Evolutionary conservation across 2,797 vertebrate genomes (phyloP).

Genomic region (Brachyalestes nurse): DNA sequence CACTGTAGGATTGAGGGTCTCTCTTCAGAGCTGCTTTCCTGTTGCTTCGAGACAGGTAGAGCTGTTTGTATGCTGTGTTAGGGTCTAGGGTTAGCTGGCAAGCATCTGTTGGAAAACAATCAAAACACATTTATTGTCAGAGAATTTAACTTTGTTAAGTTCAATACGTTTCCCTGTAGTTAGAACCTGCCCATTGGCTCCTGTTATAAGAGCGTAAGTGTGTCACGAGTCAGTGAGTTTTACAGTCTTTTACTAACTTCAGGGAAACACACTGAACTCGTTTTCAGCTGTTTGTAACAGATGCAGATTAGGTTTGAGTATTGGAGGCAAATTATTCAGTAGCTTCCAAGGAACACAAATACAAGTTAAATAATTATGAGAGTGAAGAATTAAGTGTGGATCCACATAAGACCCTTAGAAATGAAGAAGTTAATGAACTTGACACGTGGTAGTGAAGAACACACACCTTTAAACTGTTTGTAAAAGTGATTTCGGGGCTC

Average conservation of each 20-base stretch:
- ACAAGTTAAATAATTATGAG: neutral
- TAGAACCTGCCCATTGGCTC: neutral
- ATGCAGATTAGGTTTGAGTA: neutral
- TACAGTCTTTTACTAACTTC: neutral
- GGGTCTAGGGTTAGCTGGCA: conserved; percentile 79
- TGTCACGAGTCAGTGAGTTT: neutral
- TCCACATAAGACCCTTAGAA: neutral
- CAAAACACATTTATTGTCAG: neutral
- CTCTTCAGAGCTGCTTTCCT: conserved; percentile 78
- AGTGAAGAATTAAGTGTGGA: neutral
- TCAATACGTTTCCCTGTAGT: neutral
- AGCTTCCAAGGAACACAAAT: neutral
- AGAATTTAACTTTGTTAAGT: neutral
- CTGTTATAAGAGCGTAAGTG: neutral
- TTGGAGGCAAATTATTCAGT: neutral
- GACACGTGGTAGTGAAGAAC: neutral
- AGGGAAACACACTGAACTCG: neutral
- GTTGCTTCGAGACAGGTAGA: conserved; percentile 80
- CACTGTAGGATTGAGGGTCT: conserved; percentile 76
- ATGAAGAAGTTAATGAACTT: neutral
- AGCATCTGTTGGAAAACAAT: conserved; percentile 69
- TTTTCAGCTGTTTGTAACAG: neutral
- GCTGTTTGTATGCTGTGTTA: conserved; percentile 81
- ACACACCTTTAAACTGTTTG: neutral
- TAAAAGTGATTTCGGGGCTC: neutral